Evolutionary conservation across 2,888 invertebrate species (phyloP).

Genomic region (Selenia dentaria): DNA sequence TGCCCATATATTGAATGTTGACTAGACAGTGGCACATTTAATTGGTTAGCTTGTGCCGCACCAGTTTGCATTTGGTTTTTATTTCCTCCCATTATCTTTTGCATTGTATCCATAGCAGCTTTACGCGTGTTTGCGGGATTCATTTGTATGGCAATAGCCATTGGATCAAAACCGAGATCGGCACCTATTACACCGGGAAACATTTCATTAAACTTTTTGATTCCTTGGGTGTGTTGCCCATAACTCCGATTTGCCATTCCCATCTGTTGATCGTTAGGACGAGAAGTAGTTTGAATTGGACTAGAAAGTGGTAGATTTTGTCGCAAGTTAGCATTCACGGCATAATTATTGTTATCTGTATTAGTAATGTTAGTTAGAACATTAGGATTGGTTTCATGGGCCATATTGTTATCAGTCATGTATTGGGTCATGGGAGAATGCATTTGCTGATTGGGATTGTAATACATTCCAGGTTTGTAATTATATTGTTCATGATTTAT

Average conservation of each 20-base stretch:
- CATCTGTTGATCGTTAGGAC: slow-evolving; percentile 38
- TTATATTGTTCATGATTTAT: slow-evolving; percentile 16
- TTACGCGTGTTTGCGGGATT: slow-evolving; percentile 71
- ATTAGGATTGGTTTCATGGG: slow-evolving; percentile 29
- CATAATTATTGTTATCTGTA: slow-evolving; percentile 26
- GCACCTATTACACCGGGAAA: slow-evolving; percentile 68
- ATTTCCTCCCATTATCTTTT: slow-evolving; percentile 56
- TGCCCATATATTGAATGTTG: slow-evolving; percentile 7
- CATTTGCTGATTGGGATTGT: slow-evolving; percentile 29
- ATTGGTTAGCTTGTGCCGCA: slow-evolving; percentile 23
- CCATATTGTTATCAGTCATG: slow-evolving; percentile 39
- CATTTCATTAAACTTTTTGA: slow-evolving; percentile 71
- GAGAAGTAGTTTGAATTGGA: slow-evolving; percentile 12
- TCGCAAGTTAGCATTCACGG: slow-evolving; percentile 32
- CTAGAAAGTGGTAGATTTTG: slow-evolving; percentile 18
- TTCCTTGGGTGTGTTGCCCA: slow-evolving; percentile 58
- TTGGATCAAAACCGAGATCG: slow-evolving; percentile 73
- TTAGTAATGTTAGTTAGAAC: slow-evolving; percentile 9
- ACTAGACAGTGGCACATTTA: slow-evolving; percentile 4
- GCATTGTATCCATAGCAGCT: slow-evolving; percentile 58
- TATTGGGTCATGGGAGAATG: slow-evolving; percentile 38
- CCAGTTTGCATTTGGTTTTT: slow-evolving; percentile 34
- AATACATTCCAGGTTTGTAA: slow-evolving; percentile 19
- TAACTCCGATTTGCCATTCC: slow-evolving; percentile 32
- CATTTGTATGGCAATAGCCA: slow-evolving; percentile 78